Base-by-base conservation (phyloP, 2,888 invertebrate species). In the Drosophila lutescens region DNA sequence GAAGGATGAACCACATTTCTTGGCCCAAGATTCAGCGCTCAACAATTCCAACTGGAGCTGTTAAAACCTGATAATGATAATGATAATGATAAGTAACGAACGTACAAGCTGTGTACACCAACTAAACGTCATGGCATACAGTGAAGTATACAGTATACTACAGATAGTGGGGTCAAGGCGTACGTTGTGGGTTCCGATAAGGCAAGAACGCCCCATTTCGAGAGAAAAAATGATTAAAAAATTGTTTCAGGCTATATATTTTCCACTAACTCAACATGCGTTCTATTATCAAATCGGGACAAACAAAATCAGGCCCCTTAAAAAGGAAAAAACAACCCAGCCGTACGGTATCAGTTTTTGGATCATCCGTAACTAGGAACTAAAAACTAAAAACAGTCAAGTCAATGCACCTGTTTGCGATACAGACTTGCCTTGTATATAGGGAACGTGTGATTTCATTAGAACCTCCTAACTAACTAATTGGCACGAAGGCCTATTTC, bases 151-250 rank as follows among this genome's bases (percentile, higher is more conserved):
- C 44, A 30, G 30, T 30, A 8, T 8, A 8, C 30, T 30, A 30
- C 30, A 15, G 50, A 44, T 59, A 49, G 59, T 23, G 59, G 26
- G 63, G 73, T 63, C 65, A 76, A 78, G 23, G 40, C 46, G 58
- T 74, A 26, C 75, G 17, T 23, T 17, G 62, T 47, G 15, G 38
- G 32, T 15, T 44, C 38, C 53, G 65, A 66, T 66, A 66, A 66
- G 65, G 38, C 17, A 44, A 54, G 38, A 66, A 62, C 47, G 62
- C 2, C 13, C 23, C 34, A 41, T 13, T 43, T 59, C 32, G 15
- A 57, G 32, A 32, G 30, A 59, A 12, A 30, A 9, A 44, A 36
- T n/a, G 62, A 61, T 57, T 56, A 40, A 15, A 23, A 32, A 55
- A 56, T 41, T 41, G 56, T 40, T 9, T 17, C 41, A 23, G 56